Conservation (phyloP, 2,888 invertebrate genomes). For the Noctua janthe region DNA sequence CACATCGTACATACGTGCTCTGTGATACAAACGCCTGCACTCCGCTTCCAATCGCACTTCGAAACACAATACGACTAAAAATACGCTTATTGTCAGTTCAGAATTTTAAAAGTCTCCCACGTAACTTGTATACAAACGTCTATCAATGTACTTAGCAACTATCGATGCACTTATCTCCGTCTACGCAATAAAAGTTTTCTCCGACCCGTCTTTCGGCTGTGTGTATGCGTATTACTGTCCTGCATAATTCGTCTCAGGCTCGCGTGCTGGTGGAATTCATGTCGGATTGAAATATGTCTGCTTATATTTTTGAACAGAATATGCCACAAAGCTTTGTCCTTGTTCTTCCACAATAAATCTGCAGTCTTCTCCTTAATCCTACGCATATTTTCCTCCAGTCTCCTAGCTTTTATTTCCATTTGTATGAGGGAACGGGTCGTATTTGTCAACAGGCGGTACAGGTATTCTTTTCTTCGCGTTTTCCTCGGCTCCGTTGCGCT, state of each 20-base stretch:
- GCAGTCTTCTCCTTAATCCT: constrained; percentile 90
- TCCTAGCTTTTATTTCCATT: constrained; percentile 90
- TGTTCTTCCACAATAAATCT: constrained; percentile 90
- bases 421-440: constrained; percentile 90
- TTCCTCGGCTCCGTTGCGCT: constrained; percentile 80
- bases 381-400: constrained; percentile 90
- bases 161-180: constrained; percentile 71
- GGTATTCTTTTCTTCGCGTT: constrained; percentile 88
- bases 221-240: constrained; percentile 79
- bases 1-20: constrained; percentile 82
- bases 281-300: constrained; percentile 88
- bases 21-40: constrained; percentile 69
- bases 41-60: constrained; percentile 60
- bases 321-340: constrained; percentile 89
- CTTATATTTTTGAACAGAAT: constrained; percentile 90
- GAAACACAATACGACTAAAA: constrained; percentile 71
- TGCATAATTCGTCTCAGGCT: constrained; percentile 87
- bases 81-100: constrained; percentile 80
- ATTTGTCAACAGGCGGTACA: constrained; percentile 90
- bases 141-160: constrained; percentile 68
- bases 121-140: constrained; percentile 68
- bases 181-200: constrained; percentile 79
- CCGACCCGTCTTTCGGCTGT: constrained; percentile 74
- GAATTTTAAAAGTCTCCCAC: constrained; percentile 72
- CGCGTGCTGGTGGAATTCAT: constrained; percentile 88